Percentiles rank a stretch among this genome's conserved stretches.
These are phyloP conservation scores for Crossaster papposus DNA, from an alignment of 53 echinoderm and acorn worm genomes.

Conservation along the genomic window DNA sequence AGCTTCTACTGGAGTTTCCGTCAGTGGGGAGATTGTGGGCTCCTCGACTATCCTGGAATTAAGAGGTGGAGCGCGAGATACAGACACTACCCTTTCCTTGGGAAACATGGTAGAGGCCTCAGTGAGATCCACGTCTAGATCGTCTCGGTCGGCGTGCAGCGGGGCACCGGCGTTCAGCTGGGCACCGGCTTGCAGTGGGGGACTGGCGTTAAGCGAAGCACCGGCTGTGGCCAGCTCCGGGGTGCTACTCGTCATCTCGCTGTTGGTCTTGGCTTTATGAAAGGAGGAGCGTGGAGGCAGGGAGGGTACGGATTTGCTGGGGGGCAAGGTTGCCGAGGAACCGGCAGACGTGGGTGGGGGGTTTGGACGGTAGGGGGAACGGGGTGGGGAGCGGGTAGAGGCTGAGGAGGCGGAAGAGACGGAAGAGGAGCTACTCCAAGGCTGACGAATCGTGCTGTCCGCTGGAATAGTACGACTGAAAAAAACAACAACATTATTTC, in stretches of 20 bases:
- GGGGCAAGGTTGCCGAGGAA: slow-evolving; percentile 32
- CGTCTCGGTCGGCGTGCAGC: not conserved
- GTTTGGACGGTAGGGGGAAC: slow-evolving; percentile 38
- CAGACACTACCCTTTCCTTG: not conserved
- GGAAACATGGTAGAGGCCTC: not conserved
- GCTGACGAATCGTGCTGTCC: slow-evolving; percentile 43
- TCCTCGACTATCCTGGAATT: slow-evolving; percentile 12
- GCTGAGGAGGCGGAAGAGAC: slow-evolving; percentile 35
- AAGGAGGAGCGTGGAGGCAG: slow-evolving; percentile 2
- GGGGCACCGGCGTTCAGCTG: not conserved
- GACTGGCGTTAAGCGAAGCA: not conserved
- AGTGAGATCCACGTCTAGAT: not conserved
- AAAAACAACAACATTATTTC: not conserved
- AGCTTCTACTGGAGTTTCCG: slow-evolving; percentile 5
- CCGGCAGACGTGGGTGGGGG: not conserved
- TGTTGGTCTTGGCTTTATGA: not conserved
- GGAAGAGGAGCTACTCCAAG: slow-evolving; percentile 65
- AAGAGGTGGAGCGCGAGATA: not conserved
- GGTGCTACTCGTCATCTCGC: slow-evolving; percentile 43
- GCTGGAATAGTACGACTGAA: slow-evolving; percentile 59
- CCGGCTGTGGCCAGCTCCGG: slow-evolving; percentile 30
- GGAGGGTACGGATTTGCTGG: slow-evolving; percentile 23
- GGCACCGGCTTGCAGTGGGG: not conserved
- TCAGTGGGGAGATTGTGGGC: slow-evolving; percentile 12
- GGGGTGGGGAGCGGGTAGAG: slow-evolving; percentile 53